Evolutionary conservation across 2,888 invertebrate genomes (phyloP), one percentile per base, ranked within the genome.

Genomic region (Erpobdella octoculata): DNA sequence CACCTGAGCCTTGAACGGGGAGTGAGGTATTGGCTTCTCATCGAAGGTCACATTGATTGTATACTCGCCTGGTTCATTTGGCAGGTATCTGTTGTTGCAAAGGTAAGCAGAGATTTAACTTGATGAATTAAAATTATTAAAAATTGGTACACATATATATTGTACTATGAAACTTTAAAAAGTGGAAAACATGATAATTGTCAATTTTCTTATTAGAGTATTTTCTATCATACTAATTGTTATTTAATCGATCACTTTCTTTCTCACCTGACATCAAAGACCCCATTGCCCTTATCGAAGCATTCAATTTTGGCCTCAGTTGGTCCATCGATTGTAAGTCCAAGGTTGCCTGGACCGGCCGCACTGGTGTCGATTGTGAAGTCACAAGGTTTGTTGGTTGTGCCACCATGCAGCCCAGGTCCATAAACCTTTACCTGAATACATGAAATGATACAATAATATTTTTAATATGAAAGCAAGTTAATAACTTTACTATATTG

Each of bases 281-380:
- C 81, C n/a, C 83, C 83, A 74, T 82, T 79, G 41, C 81, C 81
- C 73, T 81, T 80, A 75, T 83, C 82, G 72, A 78, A 76, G 73
- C 80, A 81, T 21, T 83, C 80, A 66, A 83, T 82, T 76, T 79
- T 80, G 28, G 82, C 80, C 74, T 83, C 82, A 15, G 78, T 77
- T 12, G 83, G 83, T 28, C 83, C 83, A 73, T 83, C 82, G 35
- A 77, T 77, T 36, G 81, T 80, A 6, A 83, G 79, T 25, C 81
- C 82, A 5, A 83, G 77, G 21, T 79, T 79, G 8, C 80, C 81
- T 78, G 90, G 89, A 2, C 90, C 90, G 1, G 89, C 91, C 37
- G 89, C 89, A 71, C 90, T 85, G 0, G 91, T 91, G 81, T 92
- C 91, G 76, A 92, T 90, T 79, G 89, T 87, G 80, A 92, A 92